Conservation (phyloP, 2,113 vertebrate genomes). For the Trematomus loennbergii region DNA sequence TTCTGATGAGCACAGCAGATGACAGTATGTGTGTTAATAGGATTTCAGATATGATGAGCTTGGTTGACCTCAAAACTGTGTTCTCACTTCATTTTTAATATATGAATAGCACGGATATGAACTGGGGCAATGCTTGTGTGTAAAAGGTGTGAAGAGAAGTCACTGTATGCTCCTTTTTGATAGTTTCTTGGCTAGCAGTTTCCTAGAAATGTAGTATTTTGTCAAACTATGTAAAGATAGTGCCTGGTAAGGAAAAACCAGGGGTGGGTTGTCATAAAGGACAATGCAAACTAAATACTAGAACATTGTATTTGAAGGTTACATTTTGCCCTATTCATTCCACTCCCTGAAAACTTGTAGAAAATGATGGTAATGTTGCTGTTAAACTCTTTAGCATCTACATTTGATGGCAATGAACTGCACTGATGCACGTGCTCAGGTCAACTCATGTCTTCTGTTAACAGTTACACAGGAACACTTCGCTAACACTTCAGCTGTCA, state of each 20-base stretch:
- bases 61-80: constrained; percentile 53
- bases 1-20: constrained; percentile 63
- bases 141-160: constrained; percentile 41
- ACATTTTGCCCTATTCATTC: neutral
- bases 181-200: constrained; percentile 36
- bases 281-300: constrained; percentile 3
- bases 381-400: neutral
- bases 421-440: neutral
- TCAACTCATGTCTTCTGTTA: neutral
- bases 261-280: constrained; percentile 11
- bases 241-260: constrained; percentile 8
- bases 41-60: constrained; percentile 66
- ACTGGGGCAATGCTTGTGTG: constrained; percentile 16
- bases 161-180: constrained; percentile 22
- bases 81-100: constrained; percentile 47
- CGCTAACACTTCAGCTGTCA: neutral
- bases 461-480: constrained; percentile 3
- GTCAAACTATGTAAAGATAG: constrained; percentile 24
- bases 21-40: constrained; percentile 55
- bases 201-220: constrained; percentile 25
- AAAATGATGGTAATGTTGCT: neutral
- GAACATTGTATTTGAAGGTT: too few species aligned
- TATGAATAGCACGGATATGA: constrained; percentile 37
- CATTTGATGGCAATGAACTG: neutral
- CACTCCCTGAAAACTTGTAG: too few species aligned